Evolutionary conservation across 1,140 invertebrate genomes (phyloP).

Genomic region (Drosophila bifasciata): DNA sequence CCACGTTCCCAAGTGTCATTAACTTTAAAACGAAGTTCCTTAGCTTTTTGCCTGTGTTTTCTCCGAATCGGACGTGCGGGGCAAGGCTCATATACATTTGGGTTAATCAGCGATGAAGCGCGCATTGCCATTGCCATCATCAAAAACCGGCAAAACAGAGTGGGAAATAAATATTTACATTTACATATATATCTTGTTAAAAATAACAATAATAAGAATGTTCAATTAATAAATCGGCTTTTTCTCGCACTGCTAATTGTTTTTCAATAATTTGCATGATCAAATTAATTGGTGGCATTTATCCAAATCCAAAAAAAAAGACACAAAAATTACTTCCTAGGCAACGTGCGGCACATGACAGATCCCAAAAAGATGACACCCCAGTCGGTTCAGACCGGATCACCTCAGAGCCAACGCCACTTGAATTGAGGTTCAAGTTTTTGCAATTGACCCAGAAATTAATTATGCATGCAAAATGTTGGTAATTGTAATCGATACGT

Average conservation of each 20-base stretch:
- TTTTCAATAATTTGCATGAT: constrained; percentile 72
- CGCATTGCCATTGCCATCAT: constrained; percentile 58
- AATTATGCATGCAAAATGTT: constrained; percentile 75
- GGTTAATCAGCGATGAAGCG: constrained; percentile 79
- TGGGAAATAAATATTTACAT: constrained; percentile 61
- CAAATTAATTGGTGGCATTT: constrained; percentile 68
- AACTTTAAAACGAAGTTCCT: constrained; percentile 63
- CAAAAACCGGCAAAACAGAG: constrained; percentile 21
- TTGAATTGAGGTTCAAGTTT: constrained; percentile 76
- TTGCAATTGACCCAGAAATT: constrained; percentile 82
- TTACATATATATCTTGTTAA: constrained; percentile 63
- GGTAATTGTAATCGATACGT: constrained; percentile 66
- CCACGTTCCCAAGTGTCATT: constrained; percentile 51
- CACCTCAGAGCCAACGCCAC: constrained; percentile 25
- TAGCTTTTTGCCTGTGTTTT: constrained; percentile 50
- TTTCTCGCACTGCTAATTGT: constrained; percentile 70
- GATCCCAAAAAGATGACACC: constrained; percentile 42
- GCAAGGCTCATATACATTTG: constrained; percentile 61
- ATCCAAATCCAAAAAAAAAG: constrained; percentile 54
- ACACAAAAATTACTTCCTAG: constrained; percentile 69
- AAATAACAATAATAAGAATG: constrained; percentile 42
- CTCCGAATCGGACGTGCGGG: constrained; percentile 17
- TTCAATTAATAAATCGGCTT: constrained; percentile 72
- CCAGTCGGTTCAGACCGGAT: background rate
- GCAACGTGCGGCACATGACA: constrained; percentile 47